Percentiles rank a stretch among this genome's conserved stretches.
Conservation (phyloP, 2,888 invertebrate genomes). For the Leucania comma region DNA sequence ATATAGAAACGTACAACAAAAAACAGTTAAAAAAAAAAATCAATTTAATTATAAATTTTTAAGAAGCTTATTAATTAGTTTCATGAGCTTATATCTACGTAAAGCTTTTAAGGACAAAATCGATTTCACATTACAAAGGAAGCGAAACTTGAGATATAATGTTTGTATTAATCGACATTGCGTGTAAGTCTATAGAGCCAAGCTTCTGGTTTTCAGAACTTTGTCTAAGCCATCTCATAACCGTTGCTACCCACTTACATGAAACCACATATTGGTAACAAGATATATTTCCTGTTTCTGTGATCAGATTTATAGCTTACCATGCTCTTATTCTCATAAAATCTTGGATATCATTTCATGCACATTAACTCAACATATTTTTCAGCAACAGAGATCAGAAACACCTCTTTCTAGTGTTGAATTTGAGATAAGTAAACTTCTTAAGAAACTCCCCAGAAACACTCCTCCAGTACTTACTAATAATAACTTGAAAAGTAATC, state of each 20-base stretch:
- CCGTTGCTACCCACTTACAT: constrained; percentile 38
- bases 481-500: constrained; percentile 37
- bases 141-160: constrained; percentile 17
- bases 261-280: constrained; percentile 21
- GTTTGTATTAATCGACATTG: constrained; percentile 18
- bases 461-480: constrained; percentile 1
- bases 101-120: background rate
- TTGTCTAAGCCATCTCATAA: constrained; percentile 28
- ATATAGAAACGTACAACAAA: too few species aligned
- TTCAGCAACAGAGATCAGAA: background rate
- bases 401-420: background rate
- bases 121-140: constrained; percentile 1
- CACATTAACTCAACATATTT: background rate
- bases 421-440: constrained; percentile 8
- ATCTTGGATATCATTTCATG: background rate
- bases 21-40: too few species aligned
- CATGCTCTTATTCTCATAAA: background rate
- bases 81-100: background rate
- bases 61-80: background rate
- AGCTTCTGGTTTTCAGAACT: constrained; percentile 37
- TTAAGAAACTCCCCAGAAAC: background rate
- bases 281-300: background rate
- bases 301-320: background rate
- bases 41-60: too few species aligned
- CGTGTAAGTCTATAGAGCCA: constrained; percentile 8